phyloP scores from a whole-genome alignment of 2,888 invertebrate species.

The Micoletzkya japonica region DNA sequence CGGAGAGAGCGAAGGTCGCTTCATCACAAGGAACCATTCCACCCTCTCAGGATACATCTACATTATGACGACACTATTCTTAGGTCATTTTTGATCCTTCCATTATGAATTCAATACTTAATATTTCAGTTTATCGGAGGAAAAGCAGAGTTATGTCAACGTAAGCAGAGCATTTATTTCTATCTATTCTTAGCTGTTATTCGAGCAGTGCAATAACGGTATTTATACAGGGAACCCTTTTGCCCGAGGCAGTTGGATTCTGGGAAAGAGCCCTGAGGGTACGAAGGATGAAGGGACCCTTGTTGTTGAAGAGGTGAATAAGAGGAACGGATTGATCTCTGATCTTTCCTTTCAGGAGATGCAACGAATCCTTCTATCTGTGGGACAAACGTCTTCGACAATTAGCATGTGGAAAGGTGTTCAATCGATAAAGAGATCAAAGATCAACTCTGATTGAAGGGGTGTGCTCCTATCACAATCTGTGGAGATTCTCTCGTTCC shows the following conservation, averaged over 20 bases:
- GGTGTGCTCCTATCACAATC: slow-evolving; percentile 73
- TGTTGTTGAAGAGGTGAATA: slow-evolving; percentile 39
- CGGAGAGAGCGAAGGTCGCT: slow-evolving; percentile 1
- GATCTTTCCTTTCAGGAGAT: slow-evolving; percentile 9
- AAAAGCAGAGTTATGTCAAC: slow-evolving; percentile 46
- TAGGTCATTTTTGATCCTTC: slow-evolving; percentile 12
- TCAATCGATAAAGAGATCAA: slow-evolving; percentile 6
- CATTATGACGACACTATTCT: slow-evolving; percentile 46
- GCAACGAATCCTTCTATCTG: slow-evolving; percentile 25
- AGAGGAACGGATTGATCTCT: background rate
- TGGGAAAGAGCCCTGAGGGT: slow-evolving; percentile 49
- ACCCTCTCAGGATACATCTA: slow-evolving; percentile 43
- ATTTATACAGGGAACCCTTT: slow-evolving; percentile 33
- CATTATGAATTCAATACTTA: background rate
- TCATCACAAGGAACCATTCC: slow-evolving; percentile 23
- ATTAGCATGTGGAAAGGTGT: slow-evolving; percentile 23
- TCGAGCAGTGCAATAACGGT: too few species aligned
- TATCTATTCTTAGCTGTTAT: background rate
- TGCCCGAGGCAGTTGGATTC: slow-evolving; percentile 50
- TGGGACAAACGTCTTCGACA: slow-evolving; percentile 13
- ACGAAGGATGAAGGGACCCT: slow-evolving; percentile 31
- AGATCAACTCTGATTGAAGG: slow-evolving; percentile 31
- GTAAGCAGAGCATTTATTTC: slow-evolving; percentile 23
- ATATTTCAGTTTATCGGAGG: slow-evolving; percentile 30
- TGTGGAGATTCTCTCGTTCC: slow-evolving; percentile 96